Conservation (phyloP, 2,113 vertebrate species). For the Centropristis striata region DNA sequence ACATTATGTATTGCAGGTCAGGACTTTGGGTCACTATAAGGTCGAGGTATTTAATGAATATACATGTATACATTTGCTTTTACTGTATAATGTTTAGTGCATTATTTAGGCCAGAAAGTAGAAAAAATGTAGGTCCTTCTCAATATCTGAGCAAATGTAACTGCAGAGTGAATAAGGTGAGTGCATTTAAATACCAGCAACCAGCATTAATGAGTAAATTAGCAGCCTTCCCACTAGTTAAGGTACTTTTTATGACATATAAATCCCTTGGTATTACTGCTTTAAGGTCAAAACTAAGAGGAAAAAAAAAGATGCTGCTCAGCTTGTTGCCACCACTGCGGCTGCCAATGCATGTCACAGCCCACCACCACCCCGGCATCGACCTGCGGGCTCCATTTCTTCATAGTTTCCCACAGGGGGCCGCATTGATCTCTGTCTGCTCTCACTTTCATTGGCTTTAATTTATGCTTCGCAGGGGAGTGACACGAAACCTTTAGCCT, state of each 20-base stretch:
- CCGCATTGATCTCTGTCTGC: constrained; percentile 54
- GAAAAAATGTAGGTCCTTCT: neutral
- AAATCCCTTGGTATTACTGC: constrained; percentile 8
- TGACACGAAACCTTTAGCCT: constrained; percentile 38
- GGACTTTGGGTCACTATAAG: constrained; percentile 2
- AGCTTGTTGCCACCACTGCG: constrained; percentile 30
- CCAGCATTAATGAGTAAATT: constrained; percentile 21
- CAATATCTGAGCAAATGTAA: constrained; percentile 7
- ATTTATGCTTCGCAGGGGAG: constrained; percentile 42
- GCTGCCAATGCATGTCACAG: constrained; percentile 29
- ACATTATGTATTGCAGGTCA: neutral
- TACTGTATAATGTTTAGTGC: neutral
- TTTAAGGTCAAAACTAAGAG: constrained; percentile 23
- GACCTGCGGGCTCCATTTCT: constrained; percentile 54
- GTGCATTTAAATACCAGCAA: neutral
- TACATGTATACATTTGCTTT: neutral
- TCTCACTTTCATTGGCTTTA: constrained; percentile 41
- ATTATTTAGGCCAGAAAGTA: neutral
- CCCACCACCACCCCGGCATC: constrained; percentile 30
- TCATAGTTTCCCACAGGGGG: constrained; percentile 33
- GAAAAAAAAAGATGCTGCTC: constrained; percentile 18
- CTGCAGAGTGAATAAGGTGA: neutral
- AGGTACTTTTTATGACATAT: constrained; percentile 23
- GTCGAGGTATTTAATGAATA: neutral
- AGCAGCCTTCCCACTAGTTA: constrained; percentile 13